Percentiles rank a stretch among this genome's conserved stretches.
These are phyloP conservation scores for Crossoptilon crossoptilon DNA, from an alignment of 2,797 vertebrate genomes.

Conservation along the genomic window DNA sequence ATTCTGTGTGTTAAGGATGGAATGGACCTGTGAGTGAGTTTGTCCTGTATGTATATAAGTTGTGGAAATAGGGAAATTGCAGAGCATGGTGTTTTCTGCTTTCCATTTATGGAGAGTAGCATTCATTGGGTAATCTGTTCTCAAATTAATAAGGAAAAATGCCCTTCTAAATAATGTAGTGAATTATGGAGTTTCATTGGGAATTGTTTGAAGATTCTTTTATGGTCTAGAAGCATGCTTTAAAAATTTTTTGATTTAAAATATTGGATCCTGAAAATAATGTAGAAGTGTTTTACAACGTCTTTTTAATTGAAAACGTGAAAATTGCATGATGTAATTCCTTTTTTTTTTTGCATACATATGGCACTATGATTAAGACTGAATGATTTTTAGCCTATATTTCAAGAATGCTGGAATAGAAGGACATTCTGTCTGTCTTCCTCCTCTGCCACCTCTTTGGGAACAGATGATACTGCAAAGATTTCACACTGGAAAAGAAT, in stretches of 20 bases:
- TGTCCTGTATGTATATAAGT: not conserved
- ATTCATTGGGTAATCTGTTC: not conserved
- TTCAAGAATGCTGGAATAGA: not conserved
- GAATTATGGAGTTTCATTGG: not conserved
- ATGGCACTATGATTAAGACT: not conserved
- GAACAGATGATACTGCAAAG: not conserved
- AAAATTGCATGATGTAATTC: not conserved
- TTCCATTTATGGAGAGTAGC: not conserved
- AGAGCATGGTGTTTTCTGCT: not conserved
- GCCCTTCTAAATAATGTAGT: not conserved
- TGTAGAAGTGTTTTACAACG: not conserved
- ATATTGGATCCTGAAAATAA: not conserved
- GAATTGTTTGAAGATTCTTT: not conserved
- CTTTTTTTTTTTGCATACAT: not conserved
- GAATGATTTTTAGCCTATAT: not conserved
- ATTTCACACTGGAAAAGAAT: not conserved
- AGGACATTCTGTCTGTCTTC: not conserved
- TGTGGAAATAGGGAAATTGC: not conserved
- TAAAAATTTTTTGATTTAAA: not conserved
- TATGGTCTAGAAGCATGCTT: not conserved
- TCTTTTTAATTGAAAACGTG: not conserved
- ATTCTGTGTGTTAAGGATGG: not conserved
- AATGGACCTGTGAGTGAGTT: rapidly evolving
- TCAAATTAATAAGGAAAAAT: not conserved
- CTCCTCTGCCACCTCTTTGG: not conserved